Percentiles rank a stretch among this genome's conserved stretches.
Evolutionary conservation across 2,888 invertebrate species (phyloP).

Genomic region (Argyresthia albistria): DNA sequence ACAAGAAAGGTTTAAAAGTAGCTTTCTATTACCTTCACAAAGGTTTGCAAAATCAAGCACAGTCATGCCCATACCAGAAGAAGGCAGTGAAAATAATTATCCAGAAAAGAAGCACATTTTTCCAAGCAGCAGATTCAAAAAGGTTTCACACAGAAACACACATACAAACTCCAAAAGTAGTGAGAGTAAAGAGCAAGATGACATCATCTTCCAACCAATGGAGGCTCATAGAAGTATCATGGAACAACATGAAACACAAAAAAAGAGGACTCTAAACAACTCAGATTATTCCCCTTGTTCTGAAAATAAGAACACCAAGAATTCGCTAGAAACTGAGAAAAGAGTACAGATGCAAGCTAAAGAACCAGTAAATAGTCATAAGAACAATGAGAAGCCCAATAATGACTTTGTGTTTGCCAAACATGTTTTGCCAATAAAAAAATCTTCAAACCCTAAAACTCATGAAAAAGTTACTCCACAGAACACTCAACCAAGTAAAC

Average conservation of each 20-base stretch:
- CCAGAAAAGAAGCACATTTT: no score
- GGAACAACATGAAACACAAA: conserved; percentile 1
- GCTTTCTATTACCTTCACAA: conserved; percentile 38
- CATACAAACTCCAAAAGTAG: not conserved
- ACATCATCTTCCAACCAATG: not conserved
- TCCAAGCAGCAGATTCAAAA: not conserved
- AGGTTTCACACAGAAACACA: not conserved
- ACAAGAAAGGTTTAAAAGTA: conserved; percentile 38
- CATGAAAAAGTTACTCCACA: no score
- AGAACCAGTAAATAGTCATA: not conserved
- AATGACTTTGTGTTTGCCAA: conserved; percentile 39
- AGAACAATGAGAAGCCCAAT: not conserved
- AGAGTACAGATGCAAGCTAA: not conserved
- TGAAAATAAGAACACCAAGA: not conserved
- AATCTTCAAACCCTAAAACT: conserved; percentile 12
- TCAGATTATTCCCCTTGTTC: not conserved
- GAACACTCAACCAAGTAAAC: no score
- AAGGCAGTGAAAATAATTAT: not conserved
- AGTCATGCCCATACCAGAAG: conserved; percentile 24
- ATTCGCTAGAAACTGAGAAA: not conserved
- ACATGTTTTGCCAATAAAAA: conserved; percentile 32
- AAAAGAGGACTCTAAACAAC: not conserved
- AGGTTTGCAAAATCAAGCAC: conserved; percentile 35
- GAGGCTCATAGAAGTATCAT: not conserved
- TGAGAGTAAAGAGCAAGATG: not conserved